Evolutionary conservation across 2,113 vertebrate genomes (phyloP).

Genomic region (Lophius piscatorius): DNA sequence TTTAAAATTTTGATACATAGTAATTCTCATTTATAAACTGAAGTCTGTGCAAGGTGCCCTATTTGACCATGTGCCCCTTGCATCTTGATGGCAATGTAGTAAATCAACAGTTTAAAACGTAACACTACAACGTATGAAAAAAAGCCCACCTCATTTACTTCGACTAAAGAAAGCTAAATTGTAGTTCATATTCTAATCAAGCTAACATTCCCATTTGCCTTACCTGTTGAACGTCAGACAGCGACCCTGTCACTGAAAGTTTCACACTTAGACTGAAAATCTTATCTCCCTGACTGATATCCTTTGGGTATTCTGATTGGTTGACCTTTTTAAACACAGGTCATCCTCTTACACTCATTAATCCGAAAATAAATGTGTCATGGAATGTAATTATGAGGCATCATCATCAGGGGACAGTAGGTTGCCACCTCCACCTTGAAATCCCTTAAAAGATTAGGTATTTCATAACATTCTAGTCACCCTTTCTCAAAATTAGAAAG

Average conservation of each 20-base stretch:
- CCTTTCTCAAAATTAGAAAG: too few species aligned
- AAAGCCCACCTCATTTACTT: background rate
- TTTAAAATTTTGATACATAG: too few species aligned
- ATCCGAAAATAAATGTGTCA: conserved; percentile 62
- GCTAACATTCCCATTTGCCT: conserved; percentile 15
- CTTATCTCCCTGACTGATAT: conserved; percentile 34
- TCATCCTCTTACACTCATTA: conserved; percentile 67
- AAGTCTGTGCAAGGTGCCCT: too few species aligned
- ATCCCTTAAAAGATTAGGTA: background rate
- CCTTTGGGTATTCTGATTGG: conserved; percentile 43
- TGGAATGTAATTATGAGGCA: conserved; percentile 42
- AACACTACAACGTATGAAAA: background rate
- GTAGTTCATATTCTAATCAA: background rate
- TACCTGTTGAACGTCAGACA: conserved; percentile 50
- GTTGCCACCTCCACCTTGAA: conserved; percentile 41
- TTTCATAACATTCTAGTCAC: too few species aligned
- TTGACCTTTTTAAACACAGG: conserved; percentile 49
- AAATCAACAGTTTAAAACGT: background rate
- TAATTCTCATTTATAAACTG: too few species aligned
- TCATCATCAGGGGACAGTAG: conserved; percentile 28
- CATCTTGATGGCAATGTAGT: background rate
- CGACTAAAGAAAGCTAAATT: background rate
- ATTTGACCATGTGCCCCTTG: too few species aligned
- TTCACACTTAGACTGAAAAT: conserved; percentile 38
- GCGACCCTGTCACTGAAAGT: conserved; percentile 26